Evolutionary conservation across 1,140 invertebrate species (phyloP), one percentile per base, ranked within the genome.

Genomic region (Ostrea denselamellosa): DNA sequence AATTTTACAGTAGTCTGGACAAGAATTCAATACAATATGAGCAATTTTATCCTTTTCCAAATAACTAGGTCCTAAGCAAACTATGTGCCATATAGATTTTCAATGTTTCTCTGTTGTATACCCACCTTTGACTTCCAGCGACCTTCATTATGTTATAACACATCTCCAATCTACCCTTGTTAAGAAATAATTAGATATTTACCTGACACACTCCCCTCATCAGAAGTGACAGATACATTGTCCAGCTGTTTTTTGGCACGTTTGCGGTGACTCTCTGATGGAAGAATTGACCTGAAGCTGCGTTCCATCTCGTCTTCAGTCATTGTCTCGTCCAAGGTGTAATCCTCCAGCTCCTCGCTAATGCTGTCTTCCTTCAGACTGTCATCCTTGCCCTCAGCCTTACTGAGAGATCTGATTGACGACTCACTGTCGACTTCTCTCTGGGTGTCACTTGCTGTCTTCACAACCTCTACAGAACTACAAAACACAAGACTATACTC

Each of bases 261-360:
- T 87, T 93, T 93, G 17, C 93, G 90, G 83, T 94, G 93, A 87
- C 91, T 92, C 86, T 94, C 93, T 85, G 94, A 94, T n/a, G 93
- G 94, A 62, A 94, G 86, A 56, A 94, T 92, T 52, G 92, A 89
- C 44, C 91, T 86, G 86, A 94, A 93, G 0, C 94, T 94, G 53
- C 90, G 90, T 84, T 94, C 93, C 89, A 92, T 91, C 88, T 94
- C 94, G 87, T 94, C 94, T 77, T 94, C 94, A 2, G 94, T 93
- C 89, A 93, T 87, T 8, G 93, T 92, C 44, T 94, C 93, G 86
- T 94, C 93, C 90, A 93, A 92, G 17, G 90, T 92, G 53, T 93
- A 93, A n/a, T 92, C 91, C 85, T 92, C 82, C 54, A 93, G 93
- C 5, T 93, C 92, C 85, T 93, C 91, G 2, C 89, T 77, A 28